Base-by-base conservation (phyloP, 2,113 vertebrate genomes). In the Alosa alosa region DNA sequence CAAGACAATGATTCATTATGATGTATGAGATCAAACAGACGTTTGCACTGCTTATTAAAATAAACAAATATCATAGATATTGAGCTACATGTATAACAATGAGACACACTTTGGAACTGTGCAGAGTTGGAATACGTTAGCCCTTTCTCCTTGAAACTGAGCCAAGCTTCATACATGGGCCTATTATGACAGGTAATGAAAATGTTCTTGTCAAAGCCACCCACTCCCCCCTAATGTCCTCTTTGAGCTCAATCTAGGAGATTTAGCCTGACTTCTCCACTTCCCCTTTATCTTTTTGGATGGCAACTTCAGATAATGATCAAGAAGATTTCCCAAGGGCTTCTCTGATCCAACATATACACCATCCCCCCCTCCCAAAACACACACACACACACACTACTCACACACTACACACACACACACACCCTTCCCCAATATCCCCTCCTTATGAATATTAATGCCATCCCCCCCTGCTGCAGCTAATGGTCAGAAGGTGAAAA, bases 371-470 rank as follows among this genome's bases (percentile, higher is more conserved):
- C 25, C 60, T 9, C 22, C 25, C n/a, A n/a, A n/a, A n/a, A n/a
- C n/a, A n/a, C n/a, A n/a, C n/a, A n/a, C n/a, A n/a, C 64, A 60
- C 55, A 60, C n/a, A 39, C 72, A 39, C 72, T n/a, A n/a, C n/a
- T n/a, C n/a, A 78, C 72, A 39, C 72, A 36, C 68, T 31, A 75
- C 68, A 78, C 10, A 78, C 64, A 31, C 64, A 31, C 64, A 68
- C 64, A 68, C 22, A 68, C 64, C 64, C 72, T 39, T 78, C 36
- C 72, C 15, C 72, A 13, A 44, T 39, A 78, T 39, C 57, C 89
- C 87, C 87, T 85, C 87, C 89, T 94, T 90, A 94, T 95, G 92
- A 95, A 95, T 95, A 95, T 94, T 91, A 86, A 95, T 92, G 55
- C 84, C 86, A 81, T 82, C 87, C 91, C 92, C 92, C 87, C 91